phyloP scores from a whole-genome alignment of 2,113 vertebrate genomes.

The Apodemus speciosus region DNA sequence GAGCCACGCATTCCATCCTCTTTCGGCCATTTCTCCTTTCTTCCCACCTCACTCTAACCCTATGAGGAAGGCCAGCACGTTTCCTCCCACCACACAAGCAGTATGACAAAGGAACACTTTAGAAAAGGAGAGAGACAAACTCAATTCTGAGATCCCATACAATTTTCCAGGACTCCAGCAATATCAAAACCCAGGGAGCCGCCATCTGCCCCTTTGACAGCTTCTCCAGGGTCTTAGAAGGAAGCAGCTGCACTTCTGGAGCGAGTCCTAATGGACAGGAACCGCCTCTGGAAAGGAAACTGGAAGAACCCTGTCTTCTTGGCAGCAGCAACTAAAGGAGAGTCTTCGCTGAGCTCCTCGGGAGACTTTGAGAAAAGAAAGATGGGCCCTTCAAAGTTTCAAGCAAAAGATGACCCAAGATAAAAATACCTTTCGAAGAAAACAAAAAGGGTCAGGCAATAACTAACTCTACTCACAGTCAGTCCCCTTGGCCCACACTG shows the following conservation, averaged over 20 bases:
- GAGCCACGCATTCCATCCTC: neutral
- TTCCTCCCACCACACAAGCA: neutral
- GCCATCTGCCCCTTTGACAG: neutral
- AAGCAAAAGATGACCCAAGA: neutral
- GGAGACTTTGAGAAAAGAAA: constrained; percentile 31
- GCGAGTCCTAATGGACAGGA: neutral
- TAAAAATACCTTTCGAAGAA: neutral
- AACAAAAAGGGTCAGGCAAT: neutral
- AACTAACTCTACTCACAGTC: neutral
- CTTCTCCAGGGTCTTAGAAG: constrained; percentile 11
- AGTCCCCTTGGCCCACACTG: neutral
- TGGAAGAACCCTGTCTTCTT: constrained; percentile 35
- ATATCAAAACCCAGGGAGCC: neutral
- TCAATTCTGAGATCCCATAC: neutral
- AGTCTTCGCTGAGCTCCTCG: neutral
- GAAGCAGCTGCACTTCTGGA: constrained; percentile 25
- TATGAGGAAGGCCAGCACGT: neutral
- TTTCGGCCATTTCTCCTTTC: neutral
- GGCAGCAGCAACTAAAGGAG: constrained; percentile 19
- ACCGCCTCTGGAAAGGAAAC: constrained; percentile 17
- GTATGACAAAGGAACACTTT: neutral
- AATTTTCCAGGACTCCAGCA: constrained; percentile 10
- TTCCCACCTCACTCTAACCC: neutral
- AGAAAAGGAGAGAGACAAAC: neutral
- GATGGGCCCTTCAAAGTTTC: constrained; percentile 34